Percentiles rank a stretch among this genome's conserved stretches.
Evolutionary conservation across 2,113 vertebrate genomes (phyloP).

Genomic region (Ginglymostoma cirratum): DNA sequence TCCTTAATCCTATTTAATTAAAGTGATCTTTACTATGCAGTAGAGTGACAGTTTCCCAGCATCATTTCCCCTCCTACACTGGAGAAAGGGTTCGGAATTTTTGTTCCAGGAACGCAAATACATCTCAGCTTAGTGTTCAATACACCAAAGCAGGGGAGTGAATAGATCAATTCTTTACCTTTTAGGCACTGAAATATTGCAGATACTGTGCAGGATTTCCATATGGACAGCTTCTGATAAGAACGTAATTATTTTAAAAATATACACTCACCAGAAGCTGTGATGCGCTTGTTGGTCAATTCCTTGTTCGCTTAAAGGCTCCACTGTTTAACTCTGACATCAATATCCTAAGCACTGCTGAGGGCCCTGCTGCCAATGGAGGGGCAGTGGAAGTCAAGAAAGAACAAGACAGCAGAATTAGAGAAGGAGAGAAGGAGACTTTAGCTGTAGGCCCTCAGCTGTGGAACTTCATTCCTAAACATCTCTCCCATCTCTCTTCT

Average conservation of each 20-base stretch:
- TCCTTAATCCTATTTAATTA: constrained; percentile 35
- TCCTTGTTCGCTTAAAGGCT: not conserved
- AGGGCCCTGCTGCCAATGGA: not conserved
- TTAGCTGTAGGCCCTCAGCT: not conserved
- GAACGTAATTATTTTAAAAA: not conserved
- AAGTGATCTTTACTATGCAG: constrained; percentile 16
- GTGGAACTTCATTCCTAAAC: not conserved
- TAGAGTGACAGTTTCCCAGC: constrained; percentile 14
- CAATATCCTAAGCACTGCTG: not conserved
- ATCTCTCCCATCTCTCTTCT: not conserved
- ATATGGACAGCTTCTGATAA: not conserved
- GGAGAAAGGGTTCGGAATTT: constrained; percentile 10
- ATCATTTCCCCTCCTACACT: not conserved
- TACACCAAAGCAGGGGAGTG: not conserved
- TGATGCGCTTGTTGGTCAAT: not conserved
- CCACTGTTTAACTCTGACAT: not conserved
- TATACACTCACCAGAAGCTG: not conserved
- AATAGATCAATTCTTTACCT: constrained; percentile 5
- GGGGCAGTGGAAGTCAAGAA: not conserved
- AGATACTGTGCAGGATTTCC: not conserved
- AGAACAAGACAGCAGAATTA: not conserved
- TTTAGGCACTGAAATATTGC: not conserved
- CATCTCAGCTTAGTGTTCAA: not conserved
- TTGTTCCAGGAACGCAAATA: constrained; percentile 29
- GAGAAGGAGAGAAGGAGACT: not conserved